These are phyloP conservation scores for Chrysogorgia sp. DNA, from an alignment of 92 coral and sea anemone species.

Conservation along the genomic window DNA sequence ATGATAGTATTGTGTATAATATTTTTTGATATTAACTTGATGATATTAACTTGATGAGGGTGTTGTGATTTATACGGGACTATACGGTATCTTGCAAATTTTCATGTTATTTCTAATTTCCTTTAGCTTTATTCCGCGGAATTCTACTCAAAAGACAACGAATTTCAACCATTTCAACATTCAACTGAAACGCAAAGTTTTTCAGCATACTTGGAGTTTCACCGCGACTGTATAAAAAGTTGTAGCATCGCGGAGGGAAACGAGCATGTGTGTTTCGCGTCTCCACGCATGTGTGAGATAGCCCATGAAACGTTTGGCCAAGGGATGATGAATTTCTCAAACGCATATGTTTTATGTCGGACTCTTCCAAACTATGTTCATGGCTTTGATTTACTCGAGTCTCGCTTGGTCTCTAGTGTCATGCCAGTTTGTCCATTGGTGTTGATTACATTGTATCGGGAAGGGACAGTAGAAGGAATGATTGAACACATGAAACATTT, in stretches of 20 bases:
- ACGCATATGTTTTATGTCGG: constrained; percentile 82
- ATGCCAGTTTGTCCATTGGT: constrained; percentile 92
- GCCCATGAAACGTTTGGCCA: constrained; percentile 16
- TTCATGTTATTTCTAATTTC: too few relatives aligned
- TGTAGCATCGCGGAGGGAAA: constrained; percentile 31
- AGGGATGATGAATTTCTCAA: neutral
- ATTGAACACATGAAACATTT: constrained; percentile 90
- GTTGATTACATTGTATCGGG: constrained; percentile 85
- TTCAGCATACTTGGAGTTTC: neutral
- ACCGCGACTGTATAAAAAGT: constrained; percentile 16
- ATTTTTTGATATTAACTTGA: too few relatives aligned
- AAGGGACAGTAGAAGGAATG: constrained; percentile 85
- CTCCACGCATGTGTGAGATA: constrained; percentile 27
- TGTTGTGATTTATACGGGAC: too few relatives aligned
- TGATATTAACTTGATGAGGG: too few relatives aligned
- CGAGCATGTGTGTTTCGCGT: constrained; percentile 31
- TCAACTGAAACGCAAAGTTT: neutral
- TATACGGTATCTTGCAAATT: too few relatives aligned
- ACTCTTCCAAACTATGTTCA: constrained; percentile 79
- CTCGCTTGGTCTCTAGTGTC: constrained; percentile 82
- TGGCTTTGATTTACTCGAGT: constrained; percentile 87
- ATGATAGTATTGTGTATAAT: too few relatives aligned
- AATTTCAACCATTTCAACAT: neutral
- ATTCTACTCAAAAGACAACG: neutral
- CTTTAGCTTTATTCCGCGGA: neutral